Percentiles rank a stretch among this genome's conserved stretches.
phyloP scores from a whole-genome alignment of 92 coral and sea anemone genomes.

The Phenganax marumi region DNA sequence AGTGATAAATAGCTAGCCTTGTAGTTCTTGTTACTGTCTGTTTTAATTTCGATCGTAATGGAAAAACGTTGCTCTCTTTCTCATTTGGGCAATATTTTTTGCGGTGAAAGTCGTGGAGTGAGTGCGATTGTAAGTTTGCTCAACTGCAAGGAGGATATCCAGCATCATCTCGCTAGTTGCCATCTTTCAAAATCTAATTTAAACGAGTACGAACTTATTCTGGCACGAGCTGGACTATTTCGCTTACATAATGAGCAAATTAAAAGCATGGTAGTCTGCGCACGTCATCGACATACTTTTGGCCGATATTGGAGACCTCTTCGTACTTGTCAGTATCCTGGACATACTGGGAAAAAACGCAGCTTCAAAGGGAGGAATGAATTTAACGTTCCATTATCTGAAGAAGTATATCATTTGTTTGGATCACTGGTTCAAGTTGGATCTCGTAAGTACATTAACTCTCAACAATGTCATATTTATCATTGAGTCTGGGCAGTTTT shows the following conservation, averaged over 20 bases:
- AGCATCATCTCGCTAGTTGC: conserved; percentile 36
- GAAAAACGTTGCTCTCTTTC: neutral
- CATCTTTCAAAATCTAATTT: conserved; percentile 44
- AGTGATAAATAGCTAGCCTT: neutral
- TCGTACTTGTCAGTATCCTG: conserved; percentile 48
- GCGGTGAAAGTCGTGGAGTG: conserved; percentile 40
- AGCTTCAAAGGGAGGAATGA: conserved; percentile 31
- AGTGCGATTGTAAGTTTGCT: conserved; percentile 37
- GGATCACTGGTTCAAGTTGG: conserved; percentile 46
- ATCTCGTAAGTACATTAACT: conserved; percentile 51
- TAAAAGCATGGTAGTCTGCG: conserved; percentile 29
- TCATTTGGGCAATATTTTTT: conserved; percentile 1
- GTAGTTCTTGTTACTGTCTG: neutral
- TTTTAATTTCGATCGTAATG: neutral
- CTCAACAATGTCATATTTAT: too few species aligned
- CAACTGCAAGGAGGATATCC: conserved; percentile 44
- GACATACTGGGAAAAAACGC: conserved; percentile 29
- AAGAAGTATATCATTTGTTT: conserved; percentile 41
- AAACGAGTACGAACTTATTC: conserved; percentile 51
- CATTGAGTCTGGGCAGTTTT: too few species aligned
- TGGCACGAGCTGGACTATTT: conserved; percentile 48
- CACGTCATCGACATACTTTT: conserved; percentile 51
- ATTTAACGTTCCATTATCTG: conserved; percentile 13
- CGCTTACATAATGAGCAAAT: conserved; percentile 11
- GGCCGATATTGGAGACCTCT: conserved; percentile 58